Percentiles rank a stretch among this genome's conserved stretches.
These are phyloP conservation scores for Phrynocephalus vlangalii DNA, from an alignment of 2,797 vertebrate genomes.

Conservation along the genomic window DNA sequence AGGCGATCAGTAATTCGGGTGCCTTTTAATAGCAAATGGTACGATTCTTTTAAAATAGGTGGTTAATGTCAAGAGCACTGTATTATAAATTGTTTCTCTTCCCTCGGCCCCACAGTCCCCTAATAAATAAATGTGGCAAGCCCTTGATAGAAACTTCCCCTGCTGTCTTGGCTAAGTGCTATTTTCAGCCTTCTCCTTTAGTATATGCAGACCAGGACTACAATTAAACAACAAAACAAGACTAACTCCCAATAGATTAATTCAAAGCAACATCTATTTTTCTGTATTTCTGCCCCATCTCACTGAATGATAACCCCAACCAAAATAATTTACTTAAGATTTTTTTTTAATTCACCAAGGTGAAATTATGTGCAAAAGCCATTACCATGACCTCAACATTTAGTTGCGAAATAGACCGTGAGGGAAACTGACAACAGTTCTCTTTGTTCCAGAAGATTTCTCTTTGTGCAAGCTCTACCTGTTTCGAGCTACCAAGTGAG, in stretches of 20 bases:
- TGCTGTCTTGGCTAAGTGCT: slow-evolving; percentile 52
- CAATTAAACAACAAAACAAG: slow-evolving; percentile 64
- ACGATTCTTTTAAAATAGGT: slow-evolving; percentile 45
- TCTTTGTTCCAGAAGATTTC: slow-evolving; percentile 58
- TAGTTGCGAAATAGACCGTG: slow-evolving; percentile 58
- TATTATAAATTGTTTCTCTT: slow-evolving; percentile 67
- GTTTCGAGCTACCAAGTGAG: slow-evolving; percentile 65
- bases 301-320: slow-evolving; percentile 62
- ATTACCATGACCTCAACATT: slow-evolving; percentile 38
- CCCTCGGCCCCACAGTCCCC: slow-evolving; percentile 52
- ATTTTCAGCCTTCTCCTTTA: slow-evolving; percentile 62
- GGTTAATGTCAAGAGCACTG: slow-evolving; percentile 60
- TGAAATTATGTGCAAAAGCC: slow-evolving; percentile 44
- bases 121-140: slow-evolving; percentile 25
- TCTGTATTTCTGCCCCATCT: slow-evolving; percentile 54
- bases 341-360: slow-evolving; percentile 67
- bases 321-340: slow-evolving; percentile 63
- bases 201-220: slow-evolving; percentile 61
- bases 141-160: slow-evolving; percentile 24
- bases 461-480: slow-evolving; percentile 61
- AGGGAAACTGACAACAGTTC: slow-evolving; percentile 59
- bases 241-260: slow-evolving; percentile 61
- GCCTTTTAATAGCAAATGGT: slow-evolving; percentile 63
- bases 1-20: slow-evolving; percentile 67
- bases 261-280: slow-evolving; percentile 59